These are phyloP conservation scores for Emmelina monodactyla DNA, from an alignment of 2,888 invertebrate species.

Conservation along the genomic window DNA sequence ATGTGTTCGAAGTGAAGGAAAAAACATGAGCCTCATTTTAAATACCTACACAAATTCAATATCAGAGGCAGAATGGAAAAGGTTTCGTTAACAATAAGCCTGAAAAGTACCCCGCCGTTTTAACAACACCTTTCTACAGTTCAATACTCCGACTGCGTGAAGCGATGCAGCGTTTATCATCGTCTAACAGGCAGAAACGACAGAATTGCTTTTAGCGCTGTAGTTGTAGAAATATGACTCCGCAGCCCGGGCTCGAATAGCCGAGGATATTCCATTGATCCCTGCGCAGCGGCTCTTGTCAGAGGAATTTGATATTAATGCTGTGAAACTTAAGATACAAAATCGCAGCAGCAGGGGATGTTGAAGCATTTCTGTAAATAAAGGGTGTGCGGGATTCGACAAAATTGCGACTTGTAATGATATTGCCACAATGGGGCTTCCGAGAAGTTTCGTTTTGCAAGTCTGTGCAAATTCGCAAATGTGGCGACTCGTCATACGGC, in stretches of 20 bases:
- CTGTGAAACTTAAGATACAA: too few species aligned
- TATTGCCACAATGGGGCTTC: slow-evolving; percentile 52
- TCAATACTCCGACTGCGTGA: slow-evolving; percentile 4
- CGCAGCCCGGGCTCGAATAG: slow-evolving; percentile 45
- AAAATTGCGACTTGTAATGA: slow-evolving; percentile 55
- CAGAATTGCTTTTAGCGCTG: slow-evolving; percentile 31
- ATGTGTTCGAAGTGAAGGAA: too few species aligned
- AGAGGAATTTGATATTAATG: too few species aligned
- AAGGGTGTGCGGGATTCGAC: slow-evolving; percentile 53
- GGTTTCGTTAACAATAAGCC: slow-evolving; percentile 36
- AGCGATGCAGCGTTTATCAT: slow-evolving; percentile 4
- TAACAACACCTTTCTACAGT: slow-evolving; percentile 34
- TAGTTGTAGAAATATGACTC: slow-evolving; percentile 25
- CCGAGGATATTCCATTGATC: slow-evolving; percentile 50
- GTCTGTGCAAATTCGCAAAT: slow-evolving; percentile 45
- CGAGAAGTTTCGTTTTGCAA: slow-evolving; percentile 51
- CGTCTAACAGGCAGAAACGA: slow-evolving; percentile 14
- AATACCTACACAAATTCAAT: too few species aligned
- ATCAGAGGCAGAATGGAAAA: slow-evolving; percentile 27
- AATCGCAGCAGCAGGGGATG: too few species aligned
- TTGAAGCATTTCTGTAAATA: slow-evolving; percentile 40
- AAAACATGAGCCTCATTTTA: too few species aligned
- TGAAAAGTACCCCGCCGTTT: slow-evolving; percentile 38
- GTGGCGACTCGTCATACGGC: slow-evolving; percentile 36
- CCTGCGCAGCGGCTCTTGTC: too few species aligned